phyloP scores from a whole-genome alignment of 2,113 vertebrate genomes.

The Rhinopomastus cyanomelas region DNA sequence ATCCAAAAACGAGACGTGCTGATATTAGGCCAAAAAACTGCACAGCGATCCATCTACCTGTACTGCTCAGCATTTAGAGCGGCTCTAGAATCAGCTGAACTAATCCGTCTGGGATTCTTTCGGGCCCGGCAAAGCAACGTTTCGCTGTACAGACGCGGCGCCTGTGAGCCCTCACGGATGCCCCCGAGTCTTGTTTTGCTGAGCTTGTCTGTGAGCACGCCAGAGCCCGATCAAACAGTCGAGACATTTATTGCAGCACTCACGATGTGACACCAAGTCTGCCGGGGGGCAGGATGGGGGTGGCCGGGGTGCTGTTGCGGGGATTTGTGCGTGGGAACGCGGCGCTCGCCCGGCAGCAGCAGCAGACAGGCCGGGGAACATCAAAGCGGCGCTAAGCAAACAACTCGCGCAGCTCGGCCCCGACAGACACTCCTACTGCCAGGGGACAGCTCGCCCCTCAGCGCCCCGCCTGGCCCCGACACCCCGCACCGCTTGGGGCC shows the following conservation, averaged over 20 bases:
- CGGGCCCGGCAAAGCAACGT: background rate
- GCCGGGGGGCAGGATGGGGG: background rate
- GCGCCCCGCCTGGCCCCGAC: too few species aligned
- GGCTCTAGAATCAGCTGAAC: background rate
- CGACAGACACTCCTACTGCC: accelerated
- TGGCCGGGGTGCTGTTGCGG: background rate
- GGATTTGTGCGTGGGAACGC: background rate
- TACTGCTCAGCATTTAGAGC: background rate
- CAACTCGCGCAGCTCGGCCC: background rate
- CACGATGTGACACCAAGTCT: background rate
- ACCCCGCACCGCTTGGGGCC: too few species aligned
- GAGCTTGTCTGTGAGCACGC: background rate
- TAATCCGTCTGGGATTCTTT: background rate
- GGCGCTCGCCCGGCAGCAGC: background rate
- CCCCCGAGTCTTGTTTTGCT: background rate
- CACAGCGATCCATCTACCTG: background rate
- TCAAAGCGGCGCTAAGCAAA: constrained; percentile 25
- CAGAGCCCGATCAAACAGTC: background rate
- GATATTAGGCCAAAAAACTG: background rate
- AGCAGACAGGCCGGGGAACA: background rate
- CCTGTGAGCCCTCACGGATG: background rate
- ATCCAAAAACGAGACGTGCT: background rate
- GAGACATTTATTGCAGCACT: background rate
- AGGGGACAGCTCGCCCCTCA: background rate
- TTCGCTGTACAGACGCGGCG: background rate